Percentiles rank a stretch among this genome's conserved stretches.
Conservation (phyloP, 2,113 vertebrate genomes). For the Thymallus thymallus region DNA sequence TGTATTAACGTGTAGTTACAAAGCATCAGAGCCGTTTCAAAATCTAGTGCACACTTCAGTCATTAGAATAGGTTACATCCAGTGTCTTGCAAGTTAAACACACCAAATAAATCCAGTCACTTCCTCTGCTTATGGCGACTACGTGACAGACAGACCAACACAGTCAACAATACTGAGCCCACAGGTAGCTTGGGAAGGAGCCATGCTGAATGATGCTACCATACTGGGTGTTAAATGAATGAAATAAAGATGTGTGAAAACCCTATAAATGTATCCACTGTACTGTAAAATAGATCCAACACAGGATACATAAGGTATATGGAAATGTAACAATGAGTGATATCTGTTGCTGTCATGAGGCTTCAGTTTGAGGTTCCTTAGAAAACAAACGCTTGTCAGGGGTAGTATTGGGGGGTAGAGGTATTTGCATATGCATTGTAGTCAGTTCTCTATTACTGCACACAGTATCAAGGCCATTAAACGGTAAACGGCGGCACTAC, state of each 20-base stretch:
- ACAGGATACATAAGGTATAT: background rate
- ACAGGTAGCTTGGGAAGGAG: constrained; percentile 78
- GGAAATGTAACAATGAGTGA: constrained; percentile 14
- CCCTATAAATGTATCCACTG: constrained; percentile 16
- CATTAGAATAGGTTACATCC: constrained; percentile 44
- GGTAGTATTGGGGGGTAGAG: too few species aligned
- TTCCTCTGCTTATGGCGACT: constrained; percentile 61
- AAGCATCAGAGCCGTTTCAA: background rate
- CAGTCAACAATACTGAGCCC: constrained; percentile 46
- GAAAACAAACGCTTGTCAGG: constrained; percentile 3
- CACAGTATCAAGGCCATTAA: background rate
- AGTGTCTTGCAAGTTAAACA: constrained; percentile 46
- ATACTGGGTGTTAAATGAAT: too few species aligned
- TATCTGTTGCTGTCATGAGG: background rate
- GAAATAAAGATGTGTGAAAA: constrained; percentile 46
- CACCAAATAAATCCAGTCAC: constrained; percentile 43
- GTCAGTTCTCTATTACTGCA: too few species aligned
- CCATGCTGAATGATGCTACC: too few species aligned
- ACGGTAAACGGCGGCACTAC: background rate
- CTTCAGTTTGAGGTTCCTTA: constrained; percentile 24
- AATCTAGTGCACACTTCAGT: constrained; percentile 6
- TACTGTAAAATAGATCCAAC: constrained; percentile 2
- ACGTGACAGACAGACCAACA: constrained; percentile 55
- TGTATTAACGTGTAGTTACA: background rate
- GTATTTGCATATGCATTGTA: too few species aligned